Conservation (phyloP, 92 coral and sea anemone species). For the Parazoanthus darwini region DNA sequence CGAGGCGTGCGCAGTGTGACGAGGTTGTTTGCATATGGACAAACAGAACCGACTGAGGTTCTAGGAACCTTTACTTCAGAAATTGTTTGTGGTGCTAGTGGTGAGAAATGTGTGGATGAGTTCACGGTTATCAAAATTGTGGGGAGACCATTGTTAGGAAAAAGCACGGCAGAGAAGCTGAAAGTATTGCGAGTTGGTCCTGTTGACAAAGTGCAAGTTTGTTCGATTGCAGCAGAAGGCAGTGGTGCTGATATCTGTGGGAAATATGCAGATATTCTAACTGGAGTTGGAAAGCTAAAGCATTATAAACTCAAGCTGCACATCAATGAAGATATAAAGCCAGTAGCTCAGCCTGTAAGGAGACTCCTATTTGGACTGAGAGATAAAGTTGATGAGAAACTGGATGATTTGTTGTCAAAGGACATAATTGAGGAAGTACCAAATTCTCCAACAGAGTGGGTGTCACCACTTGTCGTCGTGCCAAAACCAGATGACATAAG, state of each 20-base stretch:
- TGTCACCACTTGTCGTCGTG: slow-evolving; percentile 47
- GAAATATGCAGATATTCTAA: slow-evolving; percentile 44
- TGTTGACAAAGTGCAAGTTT: slow-evolving; percentile 23
- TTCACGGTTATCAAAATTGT: slow-evolving; percentile 55
- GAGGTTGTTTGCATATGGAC: slow-evolving; percentile 56
- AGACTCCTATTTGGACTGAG: slow-evolving; percentile 11
- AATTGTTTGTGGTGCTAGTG: slow-evolving; percentile 33
- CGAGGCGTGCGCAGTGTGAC: slow-evolving; percentile 2
- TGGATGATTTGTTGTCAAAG: slow-evolving; percentile 52
- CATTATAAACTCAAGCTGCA: slow-evolving; percentile 58
- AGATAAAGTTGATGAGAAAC: slow-evolving; percentile 53
- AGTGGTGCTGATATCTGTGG: slow-evolving; percentile 43
- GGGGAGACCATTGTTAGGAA: slow-evolving; percentile 55
- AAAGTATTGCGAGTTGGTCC: slow-evolving; percentile 59
- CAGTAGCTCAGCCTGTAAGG: slow-evolving; percentile 47
- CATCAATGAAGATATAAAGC: slow-evolving; percentile 39
- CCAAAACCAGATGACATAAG: slow-evolving; percentile 49
- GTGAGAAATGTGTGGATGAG: slow-evolving; percentile 22
- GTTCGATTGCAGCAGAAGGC: slow-evolving; percentile 35
- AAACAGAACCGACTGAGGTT: slow-evolving; percentile 45
- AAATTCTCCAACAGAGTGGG: slow-evolving; percentile 55
- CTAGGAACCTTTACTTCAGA: slow-evolving; percentile 42
- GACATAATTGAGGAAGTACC: slow-evolving; percentile 57
- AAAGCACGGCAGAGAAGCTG: slow-evolving; percentile 54
- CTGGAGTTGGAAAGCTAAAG: slow-evolving; percentile 51